These are phyloP conservation scores for Cichladusa arquata DNA, from an alignment of 2,113 vertebrate species.

Conservation along the genomic window DNA sequence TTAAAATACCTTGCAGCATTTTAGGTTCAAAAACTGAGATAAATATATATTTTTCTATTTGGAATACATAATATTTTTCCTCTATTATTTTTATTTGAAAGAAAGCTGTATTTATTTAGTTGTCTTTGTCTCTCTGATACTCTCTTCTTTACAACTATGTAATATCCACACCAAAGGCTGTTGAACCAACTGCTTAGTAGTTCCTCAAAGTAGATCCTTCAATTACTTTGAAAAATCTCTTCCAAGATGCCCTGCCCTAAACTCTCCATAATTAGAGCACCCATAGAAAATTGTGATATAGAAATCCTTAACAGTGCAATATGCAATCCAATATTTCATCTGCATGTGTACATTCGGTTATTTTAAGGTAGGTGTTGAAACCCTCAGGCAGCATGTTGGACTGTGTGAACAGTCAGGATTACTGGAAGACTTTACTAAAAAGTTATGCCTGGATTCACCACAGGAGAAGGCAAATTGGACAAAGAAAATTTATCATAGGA, in stretches of 20 bases:
- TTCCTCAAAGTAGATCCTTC: not conserved
- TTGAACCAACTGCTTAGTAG: not conserved
- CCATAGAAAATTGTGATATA: not conserved
- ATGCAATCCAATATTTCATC: not conserved
- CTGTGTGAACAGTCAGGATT: not conserved
- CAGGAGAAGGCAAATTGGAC: not conserved
- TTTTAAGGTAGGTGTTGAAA: not conserved
- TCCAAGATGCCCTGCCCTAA: not conserved
- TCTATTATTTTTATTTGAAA: not conserved
- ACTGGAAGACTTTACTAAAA: not conserved
- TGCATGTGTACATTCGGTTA: not conserved
- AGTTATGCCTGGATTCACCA: not conserved
- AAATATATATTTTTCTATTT: not conserved
- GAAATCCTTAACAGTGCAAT: not conserved
- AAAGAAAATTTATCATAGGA: not conserved
- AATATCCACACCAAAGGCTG: not conserved
- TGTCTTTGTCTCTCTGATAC: not conserved
- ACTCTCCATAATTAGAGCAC: not conserved
- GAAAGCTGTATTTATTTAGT: not conserved
- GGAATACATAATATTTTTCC: not conserved
- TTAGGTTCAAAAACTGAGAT: not conserved
- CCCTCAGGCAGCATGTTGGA: not conserved
- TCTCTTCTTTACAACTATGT: not conserved
- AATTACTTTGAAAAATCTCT: not conserved
- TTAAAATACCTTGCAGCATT: not conserved